Base-by-base conservation (phyloP, 2,888 invertebrate species). In the Physocephala rufipes region DNA sequence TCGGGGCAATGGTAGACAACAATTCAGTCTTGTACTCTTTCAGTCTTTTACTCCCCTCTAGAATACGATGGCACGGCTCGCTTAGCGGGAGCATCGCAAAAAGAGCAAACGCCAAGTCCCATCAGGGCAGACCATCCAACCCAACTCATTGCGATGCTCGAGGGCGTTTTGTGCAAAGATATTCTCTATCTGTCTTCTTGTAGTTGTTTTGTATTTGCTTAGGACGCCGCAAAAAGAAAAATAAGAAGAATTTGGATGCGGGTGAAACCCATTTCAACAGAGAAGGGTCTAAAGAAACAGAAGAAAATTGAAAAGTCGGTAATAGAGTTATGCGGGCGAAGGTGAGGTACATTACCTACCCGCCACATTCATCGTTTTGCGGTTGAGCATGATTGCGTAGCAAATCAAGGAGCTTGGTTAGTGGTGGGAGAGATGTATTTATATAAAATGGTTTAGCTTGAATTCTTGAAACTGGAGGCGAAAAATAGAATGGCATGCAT, bases 101-200 rank as follows among this genome's bases (percentile, higher is more conserved):
- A 69, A 58, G 71, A 53, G 66, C 69, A 67, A 62, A 62, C 67
- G 61, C 36, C 12, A 65, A 36, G 36, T 36, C 9, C 36, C 36
- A 36, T 36, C 9, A 36, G 36, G 36, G 5, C 36, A 36, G 4
- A 36, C 36, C 36, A 4, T 7, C 36, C 36, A 4, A 4, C 36
- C 36, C 36, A 4, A 4, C 36, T 2, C 1, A 13, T 28, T 7
- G 49, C 49, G 51, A 16, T 68, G 74, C 75, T 72, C 67, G 61
- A 68, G 73, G 68, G 74, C 71, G 74, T 71, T 71, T 67, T 75
- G 71, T 75, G 74, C n/a, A 74, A 58, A 12, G 71, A 75, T 75
- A 64, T 70, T 12, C 58, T 58, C 58, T 58, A 70, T 70, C 70
- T 64, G 70, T 70, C 70, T 64, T 49, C 55, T 19, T 53, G 59